Base-by-base conservation (phyloP, 2,113 vertebrate species). In the Boleophthalmus pectinirostris region DNA sequence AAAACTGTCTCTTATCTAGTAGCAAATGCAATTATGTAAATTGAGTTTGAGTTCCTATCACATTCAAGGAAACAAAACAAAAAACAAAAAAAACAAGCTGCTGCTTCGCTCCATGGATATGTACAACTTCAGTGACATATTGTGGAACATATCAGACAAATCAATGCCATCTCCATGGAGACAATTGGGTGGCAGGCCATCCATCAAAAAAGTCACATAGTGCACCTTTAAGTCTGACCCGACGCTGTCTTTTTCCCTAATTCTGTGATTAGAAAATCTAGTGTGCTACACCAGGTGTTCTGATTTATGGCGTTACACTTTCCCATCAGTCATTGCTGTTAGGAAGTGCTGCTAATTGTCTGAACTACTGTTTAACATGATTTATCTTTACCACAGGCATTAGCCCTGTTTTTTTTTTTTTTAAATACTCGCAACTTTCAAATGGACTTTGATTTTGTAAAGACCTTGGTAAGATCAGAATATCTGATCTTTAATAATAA, bases 201-300 rank as follows among this genome's bases (percentile, higher is more conserved):
- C 9, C 38, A 43, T 10, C 38, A 43, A 8, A 43, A 43, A 43
- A 43, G 38, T 43, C 38, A 43, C 38, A 9, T 10, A 43, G 38
- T 9, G 38, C 8, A 43, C 8, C 38, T 43, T 43, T 43, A 43
- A 43, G 16, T 51, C 47, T 51, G 18, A 51, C 1, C 16, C 20
- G 47, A 18, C 20, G 47, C 18, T 51, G 47, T 51, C 47, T 18
- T 18, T 68, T 53, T 29, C 66, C 72, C 29, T 66, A 13, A 56
- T 73, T 71, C 1, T 64, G 60, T 68, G 60, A 72, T 45, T 8
- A 11, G 18, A 56, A 56, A 73, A 69, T 57, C 18, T 53, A 25
- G 51, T 54, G 58, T 45, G 1, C 25, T 33, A 6, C 15, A 61
- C 25, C 29, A 35, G 29, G 5, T 18, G 16, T 29, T 61, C 25